Evolutionary conservation across 2,888 invertebrate genomes (phyloP).

Genomic region (Ornithoptera alexandrae): DNA sequence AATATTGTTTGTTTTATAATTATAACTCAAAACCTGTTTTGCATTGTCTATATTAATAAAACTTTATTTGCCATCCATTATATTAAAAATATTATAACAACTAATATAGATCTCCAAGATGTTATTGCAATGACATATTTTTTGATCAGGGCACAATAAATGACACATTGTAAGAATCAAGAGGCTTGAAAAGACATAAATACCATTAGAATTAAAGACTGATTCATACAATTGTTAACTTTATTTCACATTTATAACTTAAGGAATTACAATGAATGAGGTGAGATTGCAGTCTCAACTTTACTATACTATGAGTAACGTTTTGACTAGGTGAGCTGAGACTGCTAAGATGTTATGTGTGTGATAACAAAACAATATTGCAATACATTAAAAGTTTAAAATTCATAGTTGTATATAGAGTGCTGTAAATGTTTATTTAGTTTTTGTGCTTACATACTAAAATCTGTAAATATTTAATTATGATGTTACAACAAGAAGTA

Average conservation of each 20-base stretch:
- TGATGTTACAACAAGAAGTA: constrained; percentile 37
- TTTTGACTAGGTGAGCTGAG: constrained; percentile 27
- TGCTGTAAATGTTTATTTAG: constrained; percentile 42
- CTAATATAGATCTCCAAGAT: neutral
- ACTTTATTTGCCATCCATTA: neutral
- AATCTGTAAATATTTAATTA: constrained; percentile 53
- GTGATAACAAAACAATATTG: constrained; percentile 34
- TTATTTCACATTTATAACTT: constrained; percentile 62
- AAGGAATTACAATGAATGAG: constrained; percentile 58
- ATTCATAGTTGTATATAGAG: constrained; percentile 50
- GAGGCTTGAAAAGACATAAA: constrained; percentile 9
- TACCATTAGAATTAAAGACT: constrained; percentile 65
- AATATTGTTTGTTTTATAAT: neutral
- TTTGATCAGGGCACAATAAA: neutral
- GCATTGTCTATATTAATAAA: neutral
- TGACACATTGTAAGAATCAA: constrained; percentile 2
- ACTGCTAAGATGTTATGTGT: constrained; percentile 26
- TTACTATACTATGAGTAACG: constrained; percentile 36
- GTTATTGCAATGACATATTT: neutral
- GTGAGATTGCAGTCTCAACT: constrained; percentile 48
- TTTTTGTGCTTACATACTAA: constrained; percentile 47
- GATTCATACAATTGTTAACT: constrained; percentile 68
- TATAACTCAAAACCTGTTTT: neutral
- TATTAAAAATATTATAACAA: neutral
- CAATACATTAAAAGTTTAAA: constrained; percentile 46